These are phyloP conservation scores for Arion vulgaris DNA, from an alignment of 1,140 invertebrate species.

Conservation along the genomic window DNA sequence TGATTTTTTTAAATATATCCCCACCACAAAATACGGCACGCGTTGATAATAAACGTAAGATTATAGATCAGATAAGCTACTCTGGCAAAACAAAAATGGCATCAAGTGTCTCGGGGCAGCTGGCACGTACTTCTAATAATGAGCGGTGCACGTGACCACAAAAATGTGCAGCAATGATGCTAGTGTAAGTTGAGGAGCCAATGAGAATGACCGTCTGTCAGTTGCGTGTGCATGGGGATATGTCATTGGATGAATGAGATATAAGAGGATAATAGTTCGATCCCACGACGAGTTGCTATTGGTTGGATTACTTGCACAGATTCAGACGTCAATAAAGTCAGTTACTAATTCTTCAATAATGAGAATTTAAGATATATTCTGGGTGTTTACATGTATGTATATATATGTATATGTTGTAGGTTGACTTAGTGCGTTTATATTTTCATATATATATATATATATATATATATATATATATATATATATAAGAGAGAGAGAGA, in stretches of 20 bases:
- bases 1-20: too few relatives aligned
- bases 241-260: slow-evolving; percentile 1
- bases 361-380: too few relatives aligned
- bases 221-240: not conserved
- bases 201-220: not conserved
- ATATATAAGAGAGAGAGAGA: not conserved
- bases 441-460: not conserved
- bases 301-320: too few relatives aligned
- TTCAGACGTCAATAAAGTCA: too few relatives aligned
- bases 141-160: not conserved
- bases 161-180: not conserved
- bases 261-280: not conserved
- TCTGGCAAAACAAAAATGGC: not conserved
- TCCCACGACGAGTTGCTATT: too few relatives aligned
- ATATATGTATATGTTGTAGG: too few relatives aligned
- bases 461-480: not conserved
- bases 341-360: too few relatives aligned
- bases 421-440: not conserved
- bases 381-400: too few relatives aligned
- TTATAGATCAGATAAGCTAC: not conserved
- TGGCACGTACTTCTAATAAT: not conserved
- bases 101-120: not conserved
- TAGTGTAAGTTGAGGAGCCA: not conserved
- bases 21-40: not conserved
- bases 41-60: not conserved